Base-by-base conservation (phyloP, 2,797 vertebrate genomes). In the Falco columbarius region DNA sequence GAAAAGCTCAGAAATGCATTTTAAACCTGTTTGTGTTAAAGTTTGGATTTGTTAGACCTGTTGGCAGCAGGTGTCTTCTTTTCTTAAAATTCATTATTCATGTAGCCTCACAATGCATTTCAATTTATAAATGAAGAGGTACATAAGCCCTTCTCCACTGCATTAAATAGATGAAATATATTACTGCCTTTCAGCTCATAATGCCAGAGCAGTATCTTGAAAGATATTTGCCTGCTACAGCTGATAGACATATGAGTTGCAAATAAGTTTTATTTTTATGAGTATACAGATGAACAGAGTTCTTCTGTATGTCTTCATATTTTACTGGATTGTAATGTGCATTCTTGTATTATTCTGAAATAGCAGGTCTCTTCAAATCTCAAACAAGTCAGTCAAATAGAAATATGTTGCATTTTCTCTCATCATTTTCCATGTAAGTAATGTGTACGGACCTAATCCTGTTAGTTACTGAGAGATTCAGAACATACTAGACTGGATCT, bases 61-160 rank as follows among this genome's bases (percentile, higher is more conserved):
- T 86, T 89, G 86, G 80, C 85, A 96, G 82, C 61, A 92, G 82
- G 77, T 93, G 92, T 90, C 52, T 8, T 81, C 80, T 95, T 93
- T 72, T 65, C 71, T 89, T 94, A 93, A 71, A 89, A 94, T 85
- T 95, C 73, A 76, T 95, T 95, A 93, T 95, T 96, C 90, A 85
- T 71, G 67, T 55, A 80, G 67, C 40, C 52, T 95, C 74, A 92
- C 56, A 89, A 76, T 73, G 29, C 73, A 80, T 89, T 92, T 95
- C 83, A 86, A 4, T 92, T 92, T 85, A 26, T 75, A 91, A 93
- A 71, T 86, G 68, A 85, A 74, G 61, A 91, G 63, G 36, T 75
- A 54, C n/a, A 74, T 38, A 77, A 62, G 42, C 42, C 59, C 61
- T 90, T 82, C 70, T 75, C 73, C 0, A 1, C 42, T 70, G 74